Conservation (phyloP, 2,888 invertebrate species). For the Eubasilissa splendida region DNA sequence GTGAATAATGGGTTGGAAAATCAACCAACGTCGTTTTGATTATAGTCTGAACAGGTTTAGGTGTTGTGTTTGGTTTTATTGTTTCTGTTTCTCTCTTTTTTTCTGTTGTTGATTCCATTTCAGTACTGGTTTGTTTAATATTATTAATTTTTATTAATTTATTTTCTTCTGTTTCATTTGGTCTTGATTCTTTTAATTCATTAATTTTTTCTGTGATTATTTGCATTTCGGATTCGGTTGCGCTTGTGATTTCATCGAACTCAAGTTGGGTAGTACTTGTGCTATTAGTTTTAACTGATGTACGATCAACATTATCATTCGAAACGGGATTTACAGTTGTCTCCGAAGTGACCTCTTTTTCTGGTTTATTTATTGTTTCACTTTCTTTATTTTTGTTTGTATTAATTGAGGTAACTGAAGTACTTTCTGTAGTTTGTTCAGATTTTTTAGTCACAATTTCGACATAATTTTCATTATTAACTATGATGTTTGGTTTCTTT, state of each 20-base stretch:
- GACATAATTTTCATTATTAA: constrained; percentile 1
- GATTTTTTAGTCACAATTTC: background rate
- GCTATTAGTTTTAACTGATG: background rate
- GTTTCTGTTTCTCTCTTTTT: constrained; percentile 5
- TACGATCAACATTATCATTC: background rate
- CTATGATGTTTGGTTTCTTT: background rate
- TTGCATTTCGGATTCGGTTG: background rate
- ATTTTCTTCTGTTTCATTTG: background rate
- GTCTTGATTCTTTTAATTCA: background rate
- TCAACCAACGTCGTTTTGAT: too few relatives aligned
- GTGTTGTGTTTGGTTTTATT: background rate
- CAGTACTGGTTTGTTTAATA: background rate
- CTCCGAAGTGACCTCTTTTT: too few relatives aligned
- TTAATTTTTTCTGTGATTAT: background rate
- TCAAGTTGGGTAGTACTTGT: background rate
- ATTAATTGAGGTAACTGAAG: background rate
- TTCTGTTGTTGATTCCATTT: constrained; percentile 9
- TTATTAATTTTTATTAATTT: background rate
- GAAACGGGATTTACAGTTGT: background rate
- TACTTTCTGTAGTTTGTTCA: background rate
- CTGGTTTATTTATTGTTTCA: too few relatives aligned
- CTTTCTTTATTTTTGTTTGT: background rate
- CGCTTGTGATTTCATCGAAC: background rate
- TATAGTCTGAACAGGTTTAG: background rate
- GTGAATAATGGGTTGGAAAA: too few relatives aligned